Conservation (phyloP, 2,113 vertebrate species). For the Microcebus murinus region DNA sequence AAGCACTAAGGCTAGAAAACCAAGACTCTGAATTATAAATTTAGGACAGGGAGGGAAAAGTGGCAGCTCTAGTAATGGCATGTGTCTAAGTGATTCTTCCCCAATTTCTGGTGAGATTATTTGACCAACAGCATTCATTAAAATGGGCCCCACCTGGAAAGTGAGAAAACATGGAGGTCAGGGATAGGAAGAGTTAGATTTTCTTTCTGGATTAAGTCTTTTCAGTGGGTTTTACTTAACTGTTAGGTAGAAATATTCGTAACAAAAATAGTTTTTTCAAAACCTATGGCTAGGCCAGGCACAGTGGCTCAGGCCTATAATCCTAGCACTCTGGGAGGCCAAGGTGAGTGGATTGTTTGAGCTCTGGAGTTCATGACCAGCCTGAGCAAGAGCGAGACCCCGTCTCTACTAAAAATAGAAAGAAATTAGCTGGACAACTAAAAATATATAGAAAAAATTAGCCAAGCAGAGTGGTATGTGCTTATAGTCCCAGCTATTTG, state of each 20-base stretch:
- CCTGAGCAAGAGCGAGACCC: too few species aligned
- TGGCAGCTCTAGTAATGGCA: not conserved
- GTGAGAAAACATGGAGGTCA: not conserved
- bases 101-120: not conserved
- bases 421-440: too few species aligned
- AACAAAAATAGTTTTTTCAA: constrained; percentile 8
- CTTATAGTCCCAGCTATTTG: too few species aligned
- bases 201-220: constrained; percentile 35
- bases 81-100: not conserved
- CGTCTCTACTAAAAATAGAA: too few species aligned
- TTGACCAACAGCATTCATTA: not conserved
- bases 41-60: not conserved
- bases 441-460: too few species aligned
- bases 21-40: not conserved
- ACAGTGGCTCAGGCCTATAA: too few species aligned
- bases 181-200: not conserved
- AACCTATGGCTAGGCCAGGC: not conserved
- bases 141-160: not conserved
- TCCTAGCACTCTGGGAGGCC: too few species aligned
- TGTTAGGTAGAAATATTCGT: not conserved
- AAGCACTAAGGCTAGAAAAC: constrained; percentile 7
- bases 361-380: too few species aligned
- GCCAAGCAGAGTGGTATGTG: too few species aligned
- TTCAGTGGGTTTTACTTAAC: constrained; percentile 7
- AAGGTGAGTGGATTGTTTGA: too few species aligned